Conservation (phyloP, 2,113 vertebrate species). For the Rana temporaria region DNA sequence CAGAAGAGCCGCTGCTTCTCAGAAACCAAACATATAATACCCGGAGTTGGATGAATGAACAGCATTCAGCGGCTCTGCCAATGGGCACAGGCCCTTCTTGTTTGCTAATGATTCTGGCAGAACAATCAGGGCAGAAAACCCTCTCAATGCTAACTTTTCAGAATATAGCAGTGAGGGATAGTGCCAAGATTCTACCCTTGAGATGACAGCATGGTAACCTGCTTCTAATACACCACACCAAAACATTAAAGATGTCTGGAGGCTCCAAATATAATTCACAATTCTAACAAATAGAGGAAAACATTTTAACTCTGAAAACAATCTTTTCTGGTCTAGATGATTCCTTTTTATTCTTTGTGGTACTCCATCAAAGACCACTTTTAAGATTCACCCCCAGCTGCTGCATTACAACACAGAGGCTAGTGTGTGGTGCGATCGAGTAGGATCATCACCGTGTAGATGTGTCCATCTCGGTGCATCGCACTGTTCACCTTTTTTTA, state of each 20-base stretch:
- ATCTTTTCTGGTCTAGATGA: too few relatives aligned
- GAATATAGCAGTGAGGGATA: neutral
- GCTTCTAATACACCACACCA: neutral
- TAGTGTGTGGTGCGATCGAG: too few relatives aligned
- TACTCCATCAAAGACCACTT: too few relatives aligned
- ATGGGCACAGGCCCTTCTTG: conserved; percentile 78
- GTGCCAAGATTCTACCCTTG: neutral
- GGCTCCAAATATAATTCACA: neutral
- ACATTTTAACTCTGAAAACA: neutral
- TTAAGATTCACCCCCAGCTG: too few relatives aligned
- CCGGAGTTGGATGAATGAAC: conserved; percentile 87
- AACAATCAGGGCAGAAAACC: conserved; percentile 75
- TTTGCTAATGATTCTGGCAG: conserved; percentile 76
- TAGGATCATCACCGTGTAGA: too few relatives aligned
- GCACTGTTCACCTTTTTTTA: too few relatives aligned
- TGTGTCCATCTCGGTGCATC: too few relatives aligned
- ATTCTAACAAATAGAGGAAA: neutral
- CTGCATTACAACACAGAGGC: too few relatives aligned
- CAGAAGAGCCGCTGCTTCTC: conserved; percentile 67
- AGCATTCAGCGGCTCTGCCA: conserved; percentile 84
- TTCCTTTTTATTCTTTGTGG: too few relatives aligned
- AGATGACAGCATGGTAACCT: neutral
- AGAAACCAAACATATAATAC: conserved; percentile 76
- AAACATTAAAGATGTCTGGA: neutral
- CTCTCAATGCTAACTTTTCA: conserved; percentile 57